Base-by-base conservation (phyloP, 2,888 invertebrate species). In the Cryptus armator region DNA sequence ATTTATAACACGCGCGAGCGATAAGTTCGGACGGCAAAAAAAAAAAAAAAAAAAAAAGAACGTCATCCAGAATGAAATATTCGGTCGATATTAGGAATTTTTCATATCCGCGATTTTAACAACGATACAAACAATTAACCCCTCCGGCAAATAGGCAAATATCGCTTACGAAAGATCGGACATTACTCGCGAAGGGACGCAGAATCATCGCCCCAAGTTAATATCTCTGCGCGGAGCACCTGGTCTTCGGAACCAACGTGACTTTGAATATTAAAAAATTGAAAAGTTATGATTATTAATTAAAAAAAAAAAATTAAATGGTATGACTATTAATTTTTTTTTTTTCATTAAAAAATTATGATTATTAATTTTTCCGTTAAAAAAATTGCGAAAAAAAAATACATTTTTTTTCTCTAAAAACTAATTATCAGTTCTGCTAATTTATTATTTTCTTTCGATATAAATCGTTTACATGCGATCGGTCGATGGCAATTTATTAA, bases 1-100 rank as follows among this genome's bases (percentile, higher is more conserved):
- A 64, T 7, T 12, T 68, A 68, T 79, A 79, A 24, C 14, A n/a
- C 71, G 43, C 68, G 64, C 64, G 64, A 62, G 70, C 78, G 62
- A 64, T 43, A 19, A 29, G 53, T 67, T 56, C 32, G 59, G 59
- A 14, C 1, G 7, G 32, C 24, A 59, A 59, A 59, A 59, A 37
- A 37, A 37, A 37, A 37, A 37, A 37, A 37, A n/a, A n/a, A 37
- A 37, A 37, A 37, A 7, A 37, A 37, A 37, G 6, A 37, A 37
- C 37, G 37, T 5, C 24, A 24, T 29, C 10, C 29, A 10, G n/a
- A 59, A 32, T 7, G 3, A 32, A 32, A 29, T 29, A 1, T 24
- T 24, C 29, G 14, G 29, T 6, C n/a, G 59, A 29, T 59, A 14
- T 29, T 32, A 14, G n/a, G 6, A n/a, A 24, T 12, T 5, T 59